These are phyloP conservation scores for Aphrophora alni DNA, from an alignment of 2,888 invertebrate species.

Conservation along the genomic window DNA sequence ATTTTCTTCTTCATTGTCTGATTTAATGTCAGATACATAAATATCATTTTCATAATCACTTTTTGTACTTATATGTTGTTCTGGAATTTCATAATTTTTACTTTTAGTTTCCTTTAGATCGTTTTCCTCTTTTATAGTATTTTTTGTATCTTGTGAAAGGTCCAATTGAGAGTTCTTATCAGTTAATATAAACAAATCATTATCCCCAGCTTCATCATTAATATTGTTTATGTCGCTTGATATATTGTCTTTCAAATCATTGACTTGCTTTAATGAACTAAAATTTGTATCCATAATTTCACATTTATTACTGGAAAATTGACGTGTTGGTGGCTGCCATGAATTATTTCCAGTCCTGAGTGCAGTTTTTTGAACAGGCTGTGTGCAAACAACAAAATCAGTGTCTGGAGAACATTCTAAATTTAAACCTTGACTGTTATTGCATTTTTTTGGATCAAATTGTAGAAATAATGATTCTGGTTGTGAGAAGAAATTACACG, in stretches of 20 bases:
- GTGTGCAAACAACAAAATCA: background rate
- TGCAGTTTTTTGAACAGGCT: background rate
- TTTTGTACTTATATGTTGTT: background rate
- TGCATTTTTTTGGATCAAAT: background rate
- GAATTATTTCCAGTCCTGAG: background rate
- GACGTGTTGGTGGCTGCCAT: background rate
- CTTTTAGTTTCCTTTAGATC: too few species aligned
- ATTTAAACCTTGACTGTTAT: background rate
- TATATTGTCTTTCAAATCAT: too few species aligned
- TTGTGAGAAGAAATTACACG: background rate
- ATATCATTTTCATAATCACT: background rate
- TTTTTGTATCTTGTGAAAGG: too few species aligned
- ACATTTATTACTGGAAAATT: background rate
- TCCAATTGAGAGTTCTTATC: too few species aligned
- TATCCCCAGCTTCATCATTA: too few species aligned
- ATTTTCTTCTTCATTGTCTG: background rate
- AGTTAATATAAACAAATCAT: too few species aligned
- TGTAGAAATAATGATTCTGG: background rate
- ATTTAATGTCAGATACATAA: background rate
- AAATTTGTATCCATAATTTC: too few species aligned
- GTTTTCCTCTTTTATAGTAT: background rate
- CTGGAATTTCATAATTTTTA: background rate
- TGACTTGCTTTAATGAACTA: too few species aligned
- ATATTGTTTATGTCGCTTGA: too few species aligned
- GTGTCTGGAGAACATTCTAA: background rate